Base-by-base conservation (phyloP, 2,113 vertebrate genomes). In the Hypanus sabinus region DNA sequence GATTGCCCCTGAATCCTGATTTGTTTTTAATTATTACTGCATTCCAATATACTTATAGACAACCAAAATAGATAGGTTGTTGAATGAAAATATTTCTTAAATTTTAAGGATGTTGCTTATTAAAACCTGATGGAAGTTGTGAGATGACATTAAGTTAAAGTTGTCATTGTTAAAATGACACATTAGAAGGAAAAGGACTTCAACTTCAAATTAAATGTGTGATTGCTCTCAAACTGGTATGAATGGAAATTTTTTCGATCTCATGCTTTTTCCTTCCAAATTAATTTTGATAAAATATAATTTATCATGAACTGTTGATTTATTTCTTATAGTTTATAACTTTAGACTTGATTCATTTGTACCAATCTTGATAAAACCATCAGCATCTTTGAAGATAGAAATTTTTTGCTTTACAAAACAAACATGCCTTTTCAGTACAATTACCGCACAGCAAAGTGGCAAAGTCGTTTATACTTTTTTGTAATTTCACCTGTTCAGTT, bases 401-500 rank as follows among this genome's bases (percentile, higher is more conserved):
- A 46, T 65, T 65, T 65, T 65, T 14, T 65, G 62, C 62, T 65
- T 65, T 79, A 9, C 65, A 36, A 92, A 36, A 8, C 38, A 70
- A 60, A 36, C 70, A 68, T 90, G 11, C 60, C n/a, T 18, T 68
- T 90, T 68, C 57, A 36, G 60, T 68, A 5, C 16, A 33, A 2
- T 18, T 33, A 30, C 27, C 10, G 16, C 87, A 90, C 33, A 10
- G 24, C 60, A 55, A 87, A 65, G n/a, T 65, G 33, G 18, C 85
- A 90, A 36, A 33, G 60, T 90, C 85, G 14, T 65, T 68, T 1
- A 5, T 30, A 60, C 91, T 93, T 65, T 76, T 10, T 2, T 65
- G 20, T 16, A 70, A 24, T 85, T 68, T 85, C 30, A 14, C 94
- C 90, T 22, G 10, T 93, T 55, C 93, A 99, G 99, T 95, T 99